These are phyloP conservation scores for Salvelinus fontinalis DNA, from an alignment of 2,113 vertebrate genomes.

Conservation along the genomic window DNA sequence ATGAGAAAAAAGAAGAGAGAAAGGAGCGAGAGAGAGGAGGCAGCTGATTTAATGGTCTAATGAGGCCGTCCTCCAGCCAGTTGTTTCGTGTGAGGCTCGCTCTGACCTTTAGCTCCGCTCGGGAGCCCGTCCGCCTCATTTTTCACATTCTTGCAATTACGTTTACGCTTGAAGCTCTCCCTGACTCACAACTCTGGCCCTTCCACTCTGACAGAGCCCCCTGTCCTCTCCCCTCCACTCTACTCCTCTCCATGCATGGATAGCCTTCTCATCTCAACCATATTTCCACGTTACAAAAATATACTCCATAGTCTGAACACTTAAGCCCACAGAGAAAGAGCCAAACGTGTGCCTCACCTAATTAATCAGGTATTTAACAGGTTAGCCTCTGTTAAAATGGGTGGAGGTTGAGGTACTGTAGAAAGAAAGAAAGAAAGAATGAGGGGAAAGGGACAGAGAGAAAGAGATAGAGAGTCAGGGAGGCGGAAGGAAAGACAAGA, in stretches of 20 bases:
- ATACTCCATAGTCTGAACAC: constrained; percentile 64
- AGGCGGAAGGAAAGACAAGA: constrained; percentile 1
- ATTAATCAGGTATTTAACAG: constrained; percentile 76
- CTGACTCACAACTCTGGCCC: constrained; percentile 90
- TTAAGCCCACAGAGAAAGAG: constrained; percentile 56
- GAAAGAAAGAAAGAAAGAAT: constrained; percentile 30
- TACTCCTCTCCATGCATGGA: constrained; percentile 45
- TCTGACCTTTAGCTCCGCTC: constrained; percentile 94
- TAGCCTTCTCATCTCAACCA: constrained; percentile 55
- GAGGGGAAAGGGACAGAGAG: background rate
- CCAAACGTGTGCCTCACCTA: constrained; percentile 64
- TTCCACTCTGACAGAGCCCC: constrained; percentile 78
- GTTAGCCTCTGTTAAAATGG: constrained; percentile 75
- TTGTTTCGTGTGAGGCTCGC: constrained; percentile 91
- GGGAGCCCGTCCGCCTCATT: constrained; percentile 94
- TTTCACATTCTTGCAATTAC: constrained; percentile 99
- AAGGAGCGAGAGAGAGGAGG: constrained; percentile 43
- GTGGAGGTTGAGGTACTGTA: constrained; percentile 61
- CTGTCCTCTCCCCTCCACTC: constrained; percentile 34
- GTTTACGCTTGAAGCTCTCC: constrained; percentile 98
- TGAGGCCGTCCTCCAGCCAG: constrained; percentile 95
- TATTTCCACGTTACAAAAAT: constrained; percentile 54
- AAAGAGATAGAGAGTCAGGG: background rate
- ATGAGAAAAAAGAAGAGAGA: constrained; percentile 8
- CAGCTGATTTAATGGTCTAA: constrained; percentile 90